Evolutionary conservation across 2,888 invertebrate genomes (phyloP).

Genomic region (Amphiduros pacificus): DNA sequence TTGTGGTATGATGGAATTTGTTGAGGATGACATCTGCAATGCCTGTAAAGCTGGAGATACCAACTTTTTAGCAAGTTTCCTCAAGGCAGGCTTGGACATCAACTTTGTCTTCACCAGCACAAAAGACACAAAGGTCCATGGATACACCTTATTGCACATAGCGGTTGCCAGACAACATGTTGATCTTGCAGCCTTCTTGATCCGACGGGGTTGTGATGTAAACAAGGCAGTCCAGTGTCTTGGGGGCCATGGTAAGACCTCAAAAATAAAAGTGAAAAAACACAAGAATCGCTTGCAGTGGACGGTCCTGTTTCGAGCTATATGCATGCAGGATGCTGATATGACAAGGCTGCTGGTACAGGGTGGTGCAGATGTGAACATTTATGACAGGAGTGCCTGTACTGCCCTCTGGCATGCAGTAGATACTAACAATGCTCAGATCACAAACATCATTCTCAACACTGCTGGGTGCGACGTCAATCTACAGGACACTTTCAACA

Average conservation of each 20-base stretch:
- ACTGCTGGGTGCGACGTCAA: conserved; percentile 37
- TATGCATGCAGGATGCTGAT: conserved; percentile 36
- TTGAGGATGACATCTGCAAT: conserved; percentile 39
- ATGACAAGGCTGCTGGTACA: conserved; percentile 38
- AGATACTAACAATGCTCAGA: conserved; percentile 41
- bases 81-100: conserved; percentile 36
- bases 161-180: conserved; percentile 34
- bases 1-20: conserved; percentile 38
- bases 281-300: conserved; percentile 37
- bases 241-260: conserved; percentile 31
- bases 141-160: conserved; percentile 39
- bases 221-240: conserved; percentile 39
- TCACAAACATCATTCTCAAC: conserved; percentile 37
- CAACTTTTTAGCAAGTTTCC: conserved; percentile 30
- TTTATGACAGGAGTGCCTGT: conserved; percentile 41
- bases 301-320: conserved; percentile 38
- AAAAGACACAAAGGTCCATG: conserved; percentile 31
- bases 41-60: conserved; percentile 32
- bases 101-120: conserved; percentile 42
- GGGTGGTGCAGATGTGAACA: conserved; percentile 43
- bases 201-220: conserved; percentile 35
- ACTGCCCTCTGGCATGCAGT: conserved; percentile 44
- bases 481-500: conserved; percentile 36
- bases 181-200: conserved; percentile 33
- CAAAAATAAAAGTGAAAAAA: conserved; percentile 31